Evolutionary conservation across 1,140 invertebrate species (phyloP).

Genomic region (Apocrypta bakeri): DNA sequence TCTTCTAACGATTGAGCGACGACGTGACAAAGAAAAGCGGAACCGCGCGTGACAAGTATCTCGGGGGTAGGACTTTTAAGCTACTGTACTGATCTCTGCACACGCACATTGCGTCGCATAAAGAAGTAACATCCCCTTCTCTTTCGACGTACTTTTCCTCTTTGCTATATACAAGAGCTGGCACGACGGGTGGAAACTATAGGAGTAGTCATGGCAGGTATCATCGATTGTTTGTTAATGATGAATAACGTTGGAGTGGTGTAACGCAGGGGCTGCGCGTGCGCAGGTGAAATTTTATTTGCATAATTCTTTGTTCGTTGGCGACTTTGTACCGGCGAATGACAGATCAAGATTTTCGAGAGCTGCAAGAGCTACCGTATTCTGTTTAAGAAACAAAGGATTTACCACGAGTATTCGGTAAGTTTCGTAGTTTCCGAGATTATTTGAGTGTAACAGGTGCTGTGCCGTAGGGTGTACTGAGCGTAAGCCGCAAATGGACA

Average conservation of each 20-base stretch:
- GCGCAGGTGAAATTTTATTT: conserved; percentile 46
- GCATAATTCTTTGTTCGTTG: conserved; percentile 44
- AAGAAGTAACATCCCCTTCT: conserved; percentile 35
- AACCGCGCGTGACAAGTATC: conserved; percentile 17
- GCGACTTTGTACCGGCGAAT: conserved; percentile 8
- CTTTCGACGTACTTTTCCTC: conserved; percentile 22
- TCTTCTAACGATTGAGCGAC: conserved; percentile 31
- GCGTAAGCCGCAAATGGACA: neutral
- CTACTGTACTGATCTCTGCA: neutral
- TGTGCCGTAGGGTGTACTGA: no score
- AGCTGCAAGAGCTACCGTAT: no score
- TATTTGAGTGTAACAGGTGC: neutral
- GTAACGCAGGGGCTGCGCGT: neutral
- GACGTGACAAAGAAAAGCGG: conserved; percentile 44
- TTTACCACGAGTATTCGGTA: no score
- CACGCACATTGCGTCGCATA: conserved; percentile 4
- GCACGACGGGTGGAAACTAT: neutral
- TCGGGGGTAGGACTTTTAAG: conserved; percentile 31
- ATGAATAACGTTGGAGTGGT: neutral
- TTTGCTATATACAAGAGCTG: neutral
- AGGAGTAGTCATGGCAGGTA: conserved; percentile 38
- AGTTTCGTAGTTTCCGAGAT: neutral
- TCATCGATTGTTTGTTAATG: conserved; percentile 49
- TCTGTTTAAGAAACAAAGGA: neutral
- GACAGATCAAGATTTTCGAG: conserved; percentile 14